Evolutionary conservation across 2,797 vertebrate genomes (phyloP), one percentile per base, ranked within the genome.

Genomic region (Eutrigla gurnardus): DNA sequence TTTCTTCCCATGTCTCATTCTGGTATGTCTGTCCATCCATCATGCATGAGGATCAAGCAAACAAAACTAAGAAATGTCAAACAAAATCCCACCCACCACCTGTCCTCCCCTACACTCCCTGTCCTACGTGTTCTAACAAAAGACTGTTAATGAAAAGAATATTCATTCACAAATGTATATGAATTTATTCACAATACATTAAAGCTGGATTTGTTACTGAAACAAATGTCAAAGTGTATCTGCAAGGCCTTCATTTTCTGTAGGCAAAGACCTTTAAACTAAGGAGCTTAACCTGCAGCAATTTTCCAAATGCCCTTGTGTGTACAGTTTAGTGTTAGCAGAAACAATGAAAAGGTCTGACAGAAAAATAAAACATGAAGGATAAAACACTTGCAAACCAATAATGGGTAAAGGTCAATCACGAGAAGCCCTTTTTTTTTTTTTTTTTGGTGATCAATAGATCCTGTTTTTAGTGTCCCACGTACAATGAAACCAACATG

Each of bases 1-100:
- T 49, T 65, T 57, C 67, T 58, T 49, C 15, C 68, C 32, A 37
- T 60, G 68, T 60, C 32, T 67, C 63, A 60, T 67, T 14, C 36
- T 70, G 64, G n/a, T 68, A 50, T 77, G 79, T 63, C n/a, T 76
- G 46, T 60, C 68, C 17, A 67, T 82, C 78, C 45, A 54, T 67
- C 85, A 79, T 70, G 46, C 50, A 8, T 4, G 3, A 64, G 40
- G 60, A 71, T 66, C 42, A 50, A 15, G 49, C n/a, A 61, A 70
- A 76, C 15, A 43, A 66, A 68, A 85, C 58, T 35, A 66, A 33
- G 40, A 40, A 40, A 81, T 63, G 39, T 67, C 60, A 73, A 76
- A 77, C 77, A 43, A 58, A 70, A n/a, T 14, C 46, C 17, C 42
- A 25, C 11, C 11, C 6, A 54, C 36, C 25, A 25, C 25, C 25